Conservation (phyloP, 1,140 invertebrate species). For the Brachionus asplanchnoidis region DNA sequence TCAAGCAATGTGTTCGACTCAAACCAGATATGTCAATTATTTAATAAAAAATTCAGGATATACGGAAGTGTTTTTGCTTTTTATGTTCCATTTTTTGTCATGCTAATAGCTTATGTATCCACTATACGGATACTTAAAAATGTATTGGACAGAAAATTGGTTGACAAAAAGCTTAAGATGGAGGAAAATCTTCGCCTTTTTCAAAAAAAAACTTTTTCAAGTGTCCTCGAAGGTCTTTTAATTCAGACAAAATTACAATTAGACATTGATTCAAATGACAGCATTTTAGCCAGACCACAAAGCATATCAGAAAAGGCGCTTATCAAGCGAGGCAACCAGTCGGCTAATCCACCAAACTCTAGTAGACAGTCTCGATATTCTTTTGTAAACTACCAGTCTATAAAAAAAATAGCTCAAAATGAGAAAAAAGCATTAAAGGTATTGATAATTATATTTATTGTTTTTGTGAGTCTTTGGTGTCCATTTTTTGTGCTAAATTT, state of each 20-base stretch:
- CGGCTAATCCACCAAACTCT: background rate
- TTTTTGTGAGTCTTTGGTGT: conserved; percentile 55
- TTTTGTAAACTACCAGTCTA: conserved; percentile 24
- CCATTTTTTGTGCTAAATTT: conserved; percentile 56
- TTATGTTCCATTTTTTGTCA: conserved; percentile 65
- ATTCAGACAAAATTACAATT: conserved; percentile 11
- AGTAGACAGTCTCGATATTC: background rate
- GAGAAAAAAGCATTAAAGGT: conserved; percentile 51
- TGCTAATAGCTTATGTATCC: conserved; percentile 28
- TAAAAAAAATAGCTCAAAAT: conserved; percentile 33
- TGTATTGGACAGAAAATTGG: background rate
- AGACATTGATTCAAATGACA: background rate
- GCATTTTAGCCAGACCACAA: background rate
- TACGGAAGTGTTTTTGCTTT: conserved; percentile 89
- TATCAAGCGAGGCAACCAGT: background rate
- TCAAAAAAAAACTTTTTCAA: conserved; percentile 33
- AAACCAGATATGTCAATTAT: conserved; percentile 35
- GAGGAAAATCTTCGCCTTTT: background rate
- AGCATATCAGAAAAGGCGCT: background rate
- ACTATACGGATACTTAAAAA: conserved; percentile 27
- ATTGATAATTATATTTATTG: conserved; percentile 55
- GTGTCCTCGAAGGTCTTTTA: conserved; percentile 2
- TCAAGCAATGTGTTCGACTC: conserved; percentile 54
- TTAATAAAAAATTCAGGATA: conserved; percentile 77
- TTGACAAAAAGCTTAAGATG: conserved; percentile 29